phyloP scores from a whole-genome alignment of 2,797 vertebrate species.

The Trachurus trachurus region DNA sequence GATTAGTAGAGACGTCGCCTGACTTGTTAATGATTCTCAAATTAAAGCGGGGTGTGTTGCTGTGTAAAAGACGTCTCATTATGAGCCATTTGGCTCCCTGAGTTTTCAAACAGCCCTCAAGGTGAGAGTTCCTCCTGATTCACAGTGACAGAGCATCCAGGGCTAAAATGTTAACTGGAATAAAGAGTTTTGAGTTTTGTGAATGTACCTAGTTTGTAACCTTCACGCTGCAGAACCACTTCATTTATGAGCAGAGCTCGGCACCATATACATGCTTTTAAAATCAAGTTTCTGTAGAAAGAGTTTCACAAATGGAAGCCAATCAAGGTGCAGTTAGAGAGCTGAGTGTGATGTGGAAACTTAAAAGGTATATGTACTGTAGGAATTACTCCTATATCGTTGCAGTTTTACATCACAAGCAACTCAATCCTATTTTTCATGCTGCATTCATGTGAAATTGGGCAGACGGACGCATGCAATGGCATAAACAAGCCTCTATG shows the following conservation, averaged over 20 bases:
- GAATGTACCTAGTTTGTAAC: conserved; percentile 11
- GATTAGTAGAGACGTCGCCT: conserved; percentile 49
- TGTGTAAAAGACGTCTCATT: conserved; percentile 21
- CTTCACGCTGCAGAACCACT: not conserved
- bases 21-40: conserved; percentile 57
- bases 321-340: not conserved
- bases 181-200: not conserved
- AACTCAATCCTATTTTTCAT: too few species aligned
- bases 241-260: not conserved
- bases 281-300: not conserved
- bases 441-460: too few species aligned
- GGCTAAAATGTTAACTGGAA: not conserved
- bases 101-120: conserved; percentile 46
- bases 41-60: conserved; percentile 52
- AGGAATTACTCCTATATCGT: too few species aligned
- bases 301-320: not conserved
- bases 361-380: too few species aligned
- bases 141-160: conserved; percentile 5
- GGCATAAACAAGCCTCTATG: too few species aligned
- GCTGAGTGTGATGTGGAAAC: not conserved
- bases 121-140: conserved; percentile 42
- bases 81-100: conserved; percentile 31
- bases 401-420: too few species aligned
- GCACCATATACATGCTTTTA: not conserved
- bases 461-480: too few species aligned